Percentiles rank a stretch among this genome's conserved stretches.
Evolutionary conservation across 1,140 invertebrate genomes (phyloP).

Genomic region (Drosophila truncata): DNA sequence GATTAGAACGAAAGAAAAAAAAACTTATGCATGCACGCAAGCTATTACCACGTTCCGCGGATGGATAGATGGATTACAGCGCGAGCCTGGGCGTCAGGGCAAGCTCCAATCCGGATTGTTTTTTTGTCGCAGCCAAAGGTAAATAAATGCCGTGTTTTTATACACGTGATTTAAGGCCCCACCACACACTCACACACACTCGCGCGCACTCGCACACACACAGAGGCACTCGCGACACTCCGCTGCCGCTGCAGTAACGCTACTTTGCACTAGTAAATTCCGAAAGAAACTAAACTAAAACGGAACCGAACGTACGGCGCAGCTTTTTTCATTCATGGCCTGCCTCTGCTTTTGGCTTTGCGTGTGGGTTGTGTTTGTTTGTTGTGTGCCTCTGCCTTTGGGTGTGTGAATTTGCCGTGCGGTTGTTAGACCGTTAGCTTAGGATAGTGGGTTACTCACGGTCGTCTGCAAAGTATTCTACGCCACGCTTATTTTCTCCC

Average conservation of each 20-base stretch:
- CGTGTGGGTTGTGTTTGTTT: constrained; percentile 14
- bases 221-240: constrained; percentile 31
- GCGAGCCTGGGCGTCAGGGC: constrained; percentile 28
- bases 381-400: constrained; percentile 37
- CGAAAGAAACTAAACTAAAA: constrained; percentile 69
- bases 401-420: constrained; percentile 16
- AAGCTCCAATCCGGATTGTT: constrained; percentile 10
- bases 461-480: neutral
- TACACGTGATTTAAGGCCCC: constrained; percentile 73
- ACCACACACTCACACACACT: constrained; percentile 33
- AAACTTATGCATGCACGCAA: constrained; percentile 64
- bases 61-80: constrained; percentile 40
- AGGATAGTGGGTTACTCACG: constrained; percentile 35
- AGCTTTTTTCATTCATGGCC: constrained; percentile 69
- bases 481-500: neutral
- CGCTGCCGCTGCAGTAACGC: constrained; percentile 44
- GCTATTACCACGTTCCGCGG: constrained; percentile 22
- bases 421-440: neutral
- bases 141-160: constrained; percentile 69
- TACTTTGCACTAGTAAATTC: constrained; percentile 76
- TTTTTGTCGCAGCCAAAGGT: constrained; percentile 43
- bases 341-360: constrained; percentile 3
- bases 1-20: constrained; percentile 59
- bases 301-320: constrained; percentile 16
- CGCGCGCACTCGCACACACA: constrained; percentile 12